Percentiles rank a stretch among this genome's conserved stretches.
Evolutionary conservation across 1,140 invertebrate genomes (phyloP).

Genomic region (Drosophila subpulchrella): DNA sequence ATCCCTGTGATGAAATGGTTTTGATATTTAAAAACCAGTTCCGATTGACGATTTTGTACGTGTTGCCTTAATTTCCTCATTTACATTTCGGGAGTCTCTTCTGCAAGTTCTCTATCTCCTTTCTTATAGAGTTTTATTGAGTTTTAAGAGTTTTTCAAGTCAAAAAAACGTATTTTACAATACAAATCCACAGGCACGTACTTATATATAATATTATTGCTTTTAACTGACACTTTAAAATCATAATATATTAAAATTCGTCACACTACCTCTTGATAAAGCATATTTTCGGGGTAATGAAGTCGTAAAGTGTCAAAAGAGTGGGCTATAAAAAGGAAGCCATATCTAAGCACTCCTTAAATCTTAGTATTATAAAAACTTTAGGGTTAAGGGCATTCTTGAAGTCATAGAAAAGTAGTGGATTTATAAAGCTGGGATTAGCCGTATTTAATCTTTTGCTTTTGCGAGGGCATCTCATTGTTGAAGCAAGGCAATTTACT

Average conservation of each 20-base stretch:
- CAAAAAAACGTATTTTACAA: not conserved
- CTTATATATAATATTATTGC: not conserved
- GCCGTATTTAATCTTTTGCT: not conserved
- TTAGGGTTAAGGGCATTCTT: too few species aligned
- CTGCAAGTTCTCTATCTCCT: not conserved
- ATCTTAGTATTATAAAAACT: too few species aligned
- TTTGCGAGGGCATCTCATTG: conserved; percentile 12
- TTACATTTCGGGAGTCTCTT: conserved; percentile 4
- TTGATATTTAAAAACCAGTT: conserved; percentile 37
- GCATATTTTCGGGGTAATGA: not conserved
- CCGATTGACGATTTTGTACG: conserved; percentile 1
- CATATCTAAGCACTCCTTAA: not conserved
- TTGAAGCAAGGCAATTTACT: conserved; percentile 6
- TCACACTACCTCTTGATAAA: not conserved
- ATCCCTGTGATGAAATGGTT: conserved; percentile 36
- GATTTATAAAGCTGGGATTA: too few species aligned
- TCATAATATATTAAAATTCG: not conserved
- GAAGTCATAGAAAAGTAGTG: too few species aligned
- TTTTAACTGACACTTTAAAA: not conserved
- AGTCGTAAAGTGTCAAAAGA: conserved; percentile 1
- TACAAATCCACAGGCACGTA: not conserved
- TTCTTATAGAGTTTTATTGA: not conserved
- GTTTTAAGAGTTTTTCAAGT: not conserved
- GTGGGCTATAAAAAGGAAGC: not conserved
- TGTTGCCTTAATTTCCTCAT: conserved; percentile 23